Base-by-base conservation (phyloP, 2,888 invertebrate genomes). In the Bellardia pandia region DNA sequence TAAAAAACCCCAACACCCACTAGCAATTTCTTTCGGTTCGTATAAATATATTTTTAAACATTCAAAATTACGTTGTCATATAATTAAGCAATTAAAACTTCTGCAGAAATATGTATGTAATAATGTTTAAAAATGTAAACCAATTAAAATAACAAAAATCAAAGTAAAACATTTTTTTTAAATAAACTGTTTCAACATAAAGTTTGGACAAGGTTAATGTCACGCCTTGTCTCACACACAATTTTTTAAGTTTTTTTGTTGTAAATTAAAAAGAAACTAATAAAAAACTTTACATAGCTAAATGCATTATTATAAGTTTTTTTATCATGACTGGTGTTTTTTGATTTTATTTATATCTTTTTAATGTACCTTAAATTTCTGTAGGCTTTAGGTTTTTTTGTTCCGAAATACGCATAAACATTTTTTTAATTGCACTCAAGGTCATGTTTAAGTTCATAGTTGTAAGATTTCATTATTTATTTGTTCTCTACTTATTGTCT, bases 141-240 rank as follows among this genome's bases (percentile, higher is more conserved):
- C 37, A 23, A 62, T 14, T 16, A 33, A 40, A 45, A 30, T 69
- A 80, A 64, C 30, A 23, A 7, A 62, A 60, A 30, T 48, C 4
- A 42, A 64, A 72, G 42, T 9, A 60, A 30, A 23, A 23, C n/a
- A 53, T 56, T 48, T 42, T 11, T 51, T 53, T 45, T 13, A 72
- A 51, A 72, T 23, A 45, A 62, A n/a, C 37, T 16, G 9, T 16
- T 42, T n/a, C 40, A 14, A 11, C 51, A 37, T 13, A 33, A 74
- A 40, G 58, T 48, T 75, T 75, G 53, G 48, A 80, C 85, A 85
- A 76, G 85, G 75, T 85, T 79, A 76, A 85, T 80, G 79, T 76
- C 85, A 80, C 62, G 62, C 71, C 76, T 72, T 64, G 64, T 72
- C 40, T 40, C 40, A 72, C 71, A 53, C n/a, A 14, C 9, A 53